A percentile compares a stretch with the other conserved stretches of the same genome.
phyloP scores from a whole-genome alignment of 2,113 vertebrate species.

The Raphicerus campestris region DNA sequence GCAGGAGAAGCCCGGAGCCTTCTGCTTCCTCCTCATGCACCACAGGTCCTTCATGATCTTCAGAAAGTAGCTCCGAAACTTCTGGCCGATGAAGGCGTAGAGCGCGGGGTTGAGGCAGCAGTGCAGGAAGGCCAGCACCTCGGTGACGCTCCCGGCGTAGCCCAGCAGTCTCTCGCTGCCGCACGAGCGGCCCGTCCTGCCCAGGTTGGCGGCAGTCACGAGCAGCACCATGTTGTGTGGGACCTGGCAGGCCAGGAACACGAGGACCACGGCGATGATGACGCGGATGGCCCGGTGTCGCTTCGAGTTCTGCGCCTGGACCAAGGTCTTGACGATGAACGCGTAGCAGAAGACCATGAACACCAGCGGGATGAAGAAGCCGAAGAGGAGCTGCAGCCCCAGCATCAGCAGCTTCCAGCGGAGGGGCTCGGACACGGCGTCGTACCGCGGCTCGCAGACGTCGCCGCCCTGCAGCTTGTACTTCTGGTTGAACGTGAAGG shows the following conservation, averaged over 20 bases:
- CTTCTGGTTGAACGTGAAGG: slow-evolving; percentile 81
- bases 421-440: background rate
- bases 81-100: slow-evolving; percentile 93
- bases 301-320: slow-evolving; percentile 87
- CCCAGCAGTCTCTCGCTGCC: background rate
- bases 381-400: slow-evolving; percentile 82
- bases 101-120: slow-evolving; percentile 94
- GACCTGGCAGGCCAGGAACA: slow-evolving; percentile 89
- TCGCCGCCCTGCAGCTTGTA: background rate
- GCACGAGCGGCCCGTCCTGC: slow-evolving; percentile 68
- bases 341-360: slow-evolving; percentile 90
- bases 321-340: slow-evolving; percentile 83
- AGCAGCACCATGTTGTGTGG: slow-evolving; percentile 88
- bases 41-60: slow-evolving; percentile 85
- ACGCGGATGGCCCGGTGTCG: slow-evolving; percentile 90
- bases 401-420: slow-evolving; percentile 80
- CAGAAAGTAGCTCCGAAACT: slow-evolving; percentile 90
- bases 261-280: slow-evolving; percentile 85
- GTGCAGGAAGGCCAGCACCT: slow-evolving; percentile 90
- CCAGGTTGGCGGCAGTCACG: slow-evolving; percentile 72
- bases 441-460: slow-evolving; percentile 83
- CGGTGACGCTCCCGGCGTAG: slow-evolving; percentile 69
- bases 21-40: slow-evolving; percentile 79
- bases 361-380: slow-evolving; percentile 89
- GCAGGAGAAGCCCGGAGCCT: slow-evolving; percentile 66